Evolutionary conservation across 2,113 vertebrate species (phyloP).

Genomic region (Suricata suricatta): DNA sequence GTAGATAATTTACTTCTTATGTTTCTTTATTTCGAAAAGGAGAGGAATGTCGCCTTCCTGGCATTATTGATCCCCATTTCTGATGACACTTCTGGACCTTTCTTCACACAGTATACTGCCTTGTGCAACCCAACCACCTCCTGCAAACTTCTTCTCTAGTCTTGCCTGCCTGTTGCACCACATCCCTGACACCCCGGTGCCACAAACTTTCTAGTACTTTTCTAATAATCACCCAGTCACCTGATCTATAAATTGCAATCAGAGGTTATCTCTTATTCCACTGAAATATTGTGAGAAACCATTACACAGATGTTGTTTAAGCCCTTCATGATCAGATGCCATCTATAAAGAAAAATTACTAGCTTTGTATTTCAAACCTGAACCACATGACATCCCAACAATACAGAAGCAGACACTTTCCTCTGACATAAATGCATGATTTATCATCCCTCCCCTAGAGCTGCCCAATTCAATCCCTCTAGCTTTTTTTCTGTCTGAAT

Average conservation of each 20-base stretch:
- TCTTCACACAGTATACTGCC: fast-evolving
- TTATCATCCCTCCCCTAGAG: conserved; percentile 61
- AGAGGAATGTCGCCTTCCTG: not conserved
- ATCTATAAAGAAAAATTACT: conserved; percentile 70
- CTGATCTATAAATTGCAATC: conserved; percentile 10
- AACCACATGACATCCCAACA: conserved; percentile 53
- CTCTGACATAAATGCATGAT: conserved; percentile 74
- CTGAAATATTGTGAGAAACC: conserved; percentile 52
- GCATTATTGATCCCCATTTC: not conserved
- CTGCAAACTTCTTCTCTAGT: not conserved
- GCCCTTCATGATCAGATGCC: conserved; percentile 23
- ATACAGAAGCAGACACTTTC: conserved; percentile 7
- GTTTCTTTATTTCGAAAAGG: not conserved
- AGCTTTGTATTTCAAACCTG: conserved; percentile 68
- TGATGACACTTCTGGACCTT: not conserved
- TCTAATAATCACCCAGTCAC: not conserved
- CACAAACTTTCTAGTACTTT: not conserved
- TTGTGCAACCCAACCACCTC: not conserved
- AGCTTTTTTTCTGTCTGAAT: not conserved
- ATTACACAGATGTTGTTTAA: conserved; percentile 20
- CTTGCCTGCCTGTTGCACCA: not conserved
- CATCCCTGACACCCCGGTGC: not conserved
- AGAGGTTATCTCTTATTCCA: not conserved
- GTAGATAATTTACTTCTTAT: not conserved
- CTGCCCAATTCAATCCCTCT: conserved; percentile 57